These are phyloP conservation scores for Willisornis vidua DNA, from an alignment of 2,113 vertebrate species.

Conservation along the genomic window DNA sequence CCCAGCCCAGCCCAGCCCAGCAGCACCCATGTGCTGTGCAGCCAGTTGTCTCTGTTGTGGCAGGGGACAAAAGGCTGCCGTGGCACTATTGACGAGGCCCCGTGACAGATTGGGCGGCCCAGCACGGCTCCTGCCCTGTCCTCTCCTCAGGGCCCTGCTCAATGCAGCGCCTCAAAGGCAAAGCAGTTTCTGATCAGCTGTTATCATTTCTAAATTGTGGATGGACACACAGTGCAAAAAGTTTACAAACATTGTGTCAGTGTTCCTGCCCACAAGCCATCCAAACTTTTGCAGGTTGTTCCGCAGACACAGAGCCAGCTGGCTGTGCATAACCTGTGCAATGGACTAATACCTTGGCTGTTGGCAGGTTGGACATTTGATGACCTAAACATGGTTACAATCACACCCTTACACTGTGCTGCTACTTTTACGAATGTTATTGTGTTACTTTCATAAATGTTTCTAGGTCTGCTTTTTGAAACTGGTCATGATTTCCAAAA, in stretches of 20 bases:
- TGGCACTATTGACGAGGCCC: background rate
- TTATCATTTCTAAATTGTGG: constrained; percentile 36
- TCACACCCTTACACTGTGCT: background rate
- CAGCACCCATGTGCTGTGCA: background rate
- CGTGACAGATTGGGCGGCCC: constrained; percentile 15
- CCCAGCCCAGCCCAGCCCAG: background rate
- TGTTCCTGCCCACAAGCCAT: background rate
- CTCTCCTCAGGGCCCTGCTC: background rate
- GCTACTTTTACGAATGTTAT: background rate
- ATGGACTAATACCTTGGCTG: background rate
- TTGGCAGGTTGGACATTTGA: background rate
- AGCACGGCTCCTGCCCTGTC: background rate
- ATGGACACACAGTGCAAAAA: background rate
- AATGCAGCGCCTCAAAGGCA: background rate
- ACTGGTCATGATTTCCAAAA: background rate
- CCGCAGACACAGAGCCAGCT: background rate
- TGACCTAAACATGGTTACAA: background rate
- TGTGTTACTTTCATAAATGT: background rate
- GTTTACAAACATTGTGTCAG: background rate
- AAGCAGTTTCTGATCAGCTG: constrained; percentile 1
- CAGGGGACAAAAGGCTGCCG: background rate
- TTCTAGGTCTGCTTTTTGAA: background rate
- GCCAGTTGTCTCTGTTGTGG: constrained; percentile 2
- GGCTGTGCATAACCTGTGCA: background rate
- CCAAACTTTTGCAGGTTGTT: background rate